Conservation (phyloP, 2,113 vertebrate species). For the Penelope pileata region DNA sequence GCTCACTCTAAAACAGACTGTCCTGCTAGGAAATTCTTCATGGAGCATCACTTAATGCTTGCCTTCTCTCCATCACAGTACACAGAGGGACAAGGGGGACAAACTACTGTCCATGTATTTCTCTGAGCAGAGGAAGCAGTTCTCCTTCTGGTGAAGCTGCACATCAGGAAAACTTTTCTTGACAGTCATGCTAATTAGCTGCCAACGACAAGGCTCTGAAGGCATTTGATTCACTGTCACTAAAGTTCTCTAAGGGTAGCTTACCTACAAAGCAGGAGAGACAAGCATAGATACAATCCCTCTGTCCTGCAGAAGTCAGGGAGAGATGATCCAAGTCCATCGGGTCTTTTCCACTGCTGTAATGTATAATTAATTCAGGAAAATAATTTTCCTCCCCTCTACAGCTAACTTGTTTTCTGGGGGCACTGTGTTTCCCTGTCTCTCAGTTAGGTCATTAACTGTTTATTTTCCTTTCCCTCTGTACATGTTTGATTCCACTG, state of each 20-base stretch:
- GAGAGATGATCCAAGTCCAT: background rate
- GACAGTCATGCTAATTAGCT: background rate
- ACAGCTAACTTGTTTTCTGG: background rate
- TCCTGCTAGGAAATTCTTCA: background rate
- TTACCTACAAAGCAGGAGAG: background rate
- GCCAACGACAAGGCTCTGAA: background rate
- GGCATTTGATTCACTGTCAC: background rate
- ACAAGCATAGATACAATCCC: background rate
- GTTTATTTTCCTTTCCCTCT: conserved; percentile 17
- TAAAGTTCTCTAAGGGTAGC: background rate
- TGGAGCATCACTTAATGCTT: background rate
- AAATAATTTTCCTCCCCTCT: background rate
- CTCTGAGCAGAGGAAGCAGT: background rate
- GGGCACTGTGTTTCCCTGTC: background rate
- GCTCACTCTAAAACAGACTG: background rate
- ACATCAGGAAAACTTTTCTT: conserved; percentile 5
- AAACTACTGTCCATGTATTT: background rate
- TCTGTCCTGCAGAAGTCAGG: background rate
- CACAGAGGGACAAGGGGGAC: background rate
- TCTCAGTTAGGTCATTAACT: conserved; percentile 8
- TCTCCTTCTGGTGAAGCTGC: background rate
- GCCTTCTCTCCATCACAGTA: background rate
- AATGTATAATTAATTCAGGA: background rate
- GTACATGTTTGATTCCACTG: background rate
- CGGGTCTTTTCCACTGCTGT: background rate